Evolutionary conservation across 2,113 vertebrate genomes (phyloP), one percentile per base, ranked within the genome.

Genomic region (Semnopithecus entellus): DNA sequence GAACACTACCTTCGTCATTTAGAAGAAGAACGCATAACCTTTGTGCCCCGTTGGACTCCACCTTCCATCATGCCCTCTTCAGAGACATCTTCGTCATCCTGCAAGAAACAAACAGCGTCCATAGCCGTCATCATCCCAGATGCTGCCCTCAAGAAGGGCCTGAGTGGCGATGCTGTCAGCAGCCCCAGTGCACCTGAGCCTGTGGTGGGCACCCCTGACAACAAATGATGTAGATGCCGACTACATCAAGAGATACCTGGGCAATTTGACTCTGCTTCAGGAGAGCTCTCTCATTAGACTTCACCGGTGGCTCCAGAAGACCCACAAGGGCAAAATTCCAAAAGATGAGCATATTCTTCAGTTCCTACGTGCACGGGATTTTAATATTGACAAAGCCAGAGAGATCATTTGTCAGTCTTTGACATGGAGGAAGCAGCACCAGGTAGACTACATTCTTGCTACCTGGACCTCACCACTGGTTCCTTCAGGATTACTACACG

Each of bases 251-350:
- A 98, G 99, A 57, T 99, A 99, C 97, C 98, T 99, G 90, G 99
- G 99, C 14, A 99, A 99, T 98, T 97, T 99, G 98, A 99, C 99
- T 0, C 99, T 99, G 0, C 99, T 99, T 96, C 99, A 99, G 98
- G 99, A 99, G 98, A 99, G 99, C 98, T 99, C 99, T 98, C 99
- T 99, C 22, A 99, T 99, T 96, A 98, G 99, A 7, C 99, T 99
- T 55, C 99, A 99, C 72, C 99, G 99, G 97, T 99, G 99, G 99
- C 99, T 99, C 20, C 99, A 99, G 98, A 99, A 99, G 95, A 99
- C 99, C 0, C 99, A 99, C 98, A 99, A 99, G 98, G 99, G 99
- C 98, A 99, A 99, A 98, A 99, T 99, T 86, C 99, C 99, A 3
- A 99, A 99, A 97, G 99, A 99, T 87, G 99, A 99, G 95, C 99